phyloP scores from a whole-genome alignment of 2,888 invertebrate genomes.

The Oegoconia quadripuncta region DNA sequence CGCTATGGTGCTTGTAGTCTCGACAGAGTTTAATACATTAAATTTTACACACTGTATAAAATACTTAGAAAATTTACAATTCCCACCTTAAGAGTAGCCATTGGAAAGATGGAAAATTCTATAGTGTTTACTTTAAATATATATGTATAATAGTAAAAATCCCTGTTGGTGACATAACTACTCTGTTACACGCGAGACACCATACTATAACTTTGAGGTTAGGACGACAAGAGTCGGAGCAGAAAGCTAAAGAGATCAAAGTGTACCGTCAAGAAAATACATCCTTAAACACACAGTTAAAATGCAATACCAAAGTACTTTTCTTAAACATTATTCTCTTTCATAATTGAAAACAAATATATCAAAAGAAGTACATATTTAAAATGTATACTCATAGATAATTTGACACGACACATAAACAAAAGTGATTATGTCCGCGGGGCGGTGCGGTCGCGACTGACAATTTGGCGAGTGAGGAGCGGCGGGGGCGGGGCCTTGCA shows the following conservation, averaged over 20 bases:
- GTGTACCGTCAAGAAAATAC: slow-evolving; percentile 53
- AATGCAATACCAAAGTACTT: slow-evolving; percentile 73
- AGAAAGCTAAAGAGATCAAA: slow-evolving; percentile 47
- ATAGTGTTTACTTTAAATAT: slow-evolving; percentile 22
- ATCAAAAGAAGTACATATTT: slow-evolving; percentile 69
- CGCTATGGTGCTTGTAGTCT: slow-evolving; percentile 49
- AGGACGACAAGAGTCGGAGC: slow-evolving; percentile 13
- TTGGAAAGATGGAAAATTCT: slow-evolving; percentile 40
- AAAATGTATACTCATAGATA: slow-evolving; percentile 58
- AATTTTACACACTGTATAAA: slow-evolving; percentile 73
- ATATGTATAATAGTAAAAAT: slow-evolving; percentile 23
- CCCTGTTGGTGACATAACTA: slow-evolving; percentile 20
- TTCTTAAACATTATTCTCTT: slow-evolving; percentile 66
- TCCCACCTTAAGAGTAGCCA: slow-evolving; percentile 59
- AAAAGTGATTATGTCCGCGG: slow-evolving; percentile 22
- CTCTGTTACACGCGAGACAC: slow-evolving; percentile 8
- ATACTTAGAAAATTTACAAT: slow-evolving; percentile 78
- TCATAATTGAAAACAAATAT: slow-evolving; percentile 67
- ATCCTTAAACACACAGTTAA: slow-evolving; percentile 63
- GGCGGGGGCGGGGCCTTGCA: no score
- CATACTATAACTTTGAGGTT: background rate
- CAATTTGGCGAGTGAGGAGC: slow-evolving; percentile 21
- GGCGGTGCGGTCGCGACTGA: background rate
- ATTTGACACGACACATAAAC: slow-evolving; percentile 63
- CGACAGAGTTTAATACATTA: slow-evolving; percentile 61